A percentile compares a stretch with the other conserved stretches of the same genome.
Evolutionary conservation across 1,140 invertebrate species (phyloP).

Genomic region (Drosophila lacertosa): DNA sequence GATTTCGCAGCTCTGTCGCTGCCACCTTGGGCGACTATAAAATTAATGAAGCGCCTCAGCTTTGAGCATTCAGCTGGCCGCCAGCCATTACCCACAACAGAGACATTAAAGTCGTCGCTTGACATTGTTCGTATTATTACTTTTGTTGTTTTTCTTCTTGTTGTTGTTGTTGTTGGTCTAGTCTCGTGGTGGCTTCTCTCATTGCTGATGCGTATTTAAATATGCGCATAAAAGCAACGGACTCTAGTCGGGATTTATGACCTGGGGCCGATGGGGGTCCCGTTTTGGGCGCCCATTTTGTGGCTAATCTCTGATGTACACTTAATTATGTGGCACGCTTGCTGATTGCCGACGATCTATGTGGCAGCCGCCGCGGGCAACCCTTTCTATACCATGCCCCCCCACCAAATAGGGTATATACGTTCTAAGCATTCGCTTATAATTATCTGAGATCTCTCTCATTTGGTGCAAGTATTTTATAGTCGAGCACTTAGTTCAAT

Average conservation of each 20-base stretch:
- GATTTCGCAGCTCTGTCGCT: constrained; percentile 18
- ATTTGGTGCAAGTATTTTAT: not conserved
- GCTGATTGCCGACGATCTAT: constrained; percentile 59
- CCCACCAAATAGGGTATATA: not conserved
- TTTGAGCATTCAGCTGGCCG: constrained; percentile 32
- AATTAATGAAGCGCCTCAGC: constrained; percentile 78
- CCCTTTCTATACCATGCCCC: constrained; percentile 11
- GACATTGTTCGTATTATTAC: constrained; percentile 4
- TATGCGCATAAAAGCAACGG: constrained; percentile 69
- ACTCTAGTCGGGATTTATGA: constrained; percentile 39
- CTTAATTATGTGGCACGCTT: constrained; percentile 75
- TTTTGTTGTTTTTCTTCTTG: constrained; percentile 7
- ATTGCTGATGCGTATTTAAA: constrained; percentile 75
- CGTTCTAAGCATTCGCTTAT: no score
- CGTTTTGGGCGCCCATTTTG: constrained; percentile 35
- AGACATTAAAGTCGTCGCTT: constrained; percentile 75
- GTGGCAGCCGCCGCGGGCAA: constrained; percentile 24
- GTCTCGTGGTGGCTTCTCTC: constrained; percentile 31
- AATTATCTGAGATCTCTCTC: no score
- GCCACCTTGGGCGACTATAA: constrained; percentile 57
- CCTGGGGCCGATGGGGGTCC: constrained; percentile 16
- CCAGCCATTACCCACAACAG: constrained; percentile 53
- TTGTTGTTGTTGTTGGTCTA: constrained; percentile 21
- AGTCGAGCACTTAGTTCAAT: constrained; percentile 3
- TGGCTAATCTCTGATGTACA: constrained; percentile 80